Conservation (phyloP, 2,113 vertebrate species). For the Micronisus gabar region DNA sequence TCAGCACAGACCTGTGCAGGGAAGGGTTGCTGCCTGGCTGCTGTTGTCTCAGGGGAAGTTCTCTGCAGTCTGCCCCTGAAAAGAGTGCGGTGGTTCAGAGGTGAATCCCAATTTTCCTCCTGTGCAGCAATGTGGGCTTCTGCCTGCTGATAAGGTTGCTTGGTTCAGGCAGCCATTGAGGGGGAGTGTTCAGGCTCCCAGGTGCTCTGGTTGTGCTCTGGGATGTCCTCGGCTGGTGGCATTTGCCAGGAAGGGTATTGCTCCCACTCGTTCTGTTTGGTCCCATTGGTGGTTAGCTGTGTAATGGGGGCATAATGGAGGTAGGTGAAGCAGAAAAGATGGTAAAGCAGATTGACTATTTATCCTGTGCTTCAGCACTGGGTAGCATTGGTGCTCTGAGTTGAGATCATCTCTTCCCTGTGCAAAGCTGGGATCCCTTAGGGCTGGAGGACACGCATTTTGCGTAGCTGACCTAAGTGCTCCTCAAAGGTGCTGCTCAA, state of each 20-base stretch:
- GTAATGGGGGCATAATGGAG: accelerated
- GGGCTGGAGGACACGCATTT: background rate
- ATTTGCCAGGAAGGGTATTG: background rate
- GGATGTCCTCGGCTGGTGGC: background rate
- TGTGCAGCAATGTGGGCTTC: background rate
- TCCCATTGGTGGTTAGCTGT: background rate
- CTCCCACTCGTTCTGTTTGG: background rate
- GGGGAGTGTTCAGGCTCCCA: background rate
- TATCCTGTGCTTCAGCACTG: background rate
- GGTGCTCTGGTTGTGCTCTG: background rate
- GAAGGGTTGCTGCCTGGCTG: background rate
- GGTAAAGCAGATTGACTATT: background rate
- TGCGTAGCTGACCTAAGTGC: background rate
- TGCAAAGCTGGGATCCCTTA: background rate
- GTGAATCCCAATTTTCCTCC: background rate
- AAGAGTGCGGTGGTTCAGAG: background rate
- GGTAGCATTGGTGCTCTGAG: background rate
- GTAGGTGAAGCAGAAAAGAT: background rate
- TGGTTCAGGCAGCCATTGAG: background rate
- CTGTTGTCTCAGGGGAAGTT: background rate
- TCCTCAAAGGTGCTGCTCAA: background rate
- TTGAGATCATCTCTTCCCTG: background rate
- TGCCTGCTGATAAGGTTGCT: background rate
- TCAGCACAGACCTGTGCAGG: accelerated
- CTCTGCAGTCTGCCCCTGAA: background rate